Evolutionary conservation across 2,113 vertebrate species (phyloP).

Genomic region (Muntiacus reevesi): DNA sequence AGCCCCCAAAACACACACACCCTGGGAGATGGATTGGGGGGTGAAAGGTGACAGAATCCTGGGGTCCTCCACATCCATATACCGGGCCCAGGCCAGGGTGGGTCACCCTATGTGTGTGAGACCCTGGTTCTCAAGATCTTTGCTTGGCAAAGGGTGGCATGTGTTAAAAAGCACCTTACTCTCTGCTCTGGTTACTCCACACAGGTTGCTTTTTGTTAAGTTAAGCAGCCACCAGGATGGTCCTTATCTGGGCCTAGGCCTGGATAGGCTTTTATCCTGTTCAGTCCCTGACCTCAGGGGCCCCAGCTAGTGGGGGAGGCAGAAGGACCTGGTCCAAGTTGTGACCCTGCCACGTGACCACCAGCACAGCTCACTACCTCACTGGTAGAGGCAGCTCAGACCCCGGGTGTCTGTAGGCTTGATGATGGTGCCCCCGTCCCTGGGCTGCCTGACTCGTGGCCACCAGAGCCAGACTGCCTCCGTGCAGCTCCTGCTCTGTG

Average conservation of each 20-base stretch:
- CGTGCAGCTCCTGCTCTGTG: not conserved
- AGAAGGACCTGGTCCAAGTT: not conserved
- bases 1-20: not conserved
- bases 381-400: not conserved
- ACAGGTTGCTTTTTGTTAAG: not conserved
- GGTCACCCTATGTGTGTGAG: not conserved
- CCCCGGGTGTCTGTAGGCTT: not conserved
- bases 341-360: not conserved
- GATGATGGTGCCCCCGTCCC: not conserved
- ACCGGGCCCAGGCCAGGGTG: not conserved
- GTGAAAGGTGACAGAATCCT: not conserved
- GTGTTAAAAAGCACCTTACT: not conserved
- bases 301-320: not conserved
- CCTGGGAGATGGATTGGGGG: not conserved
- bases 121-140: not conserved
- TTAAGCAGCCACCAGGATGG: not conserved
- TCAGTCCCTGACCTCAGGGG: not conserved
- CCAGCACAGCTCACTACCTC: not conserved
- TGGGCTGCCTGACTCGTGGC: accelerated
- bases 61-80: not conserved
- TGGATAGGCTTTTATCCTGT: not conserved
- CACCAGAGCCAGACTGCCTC: not conserved
- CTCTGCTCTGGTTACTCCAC: not conserved
- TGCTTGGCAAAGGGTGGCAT: not conserved
- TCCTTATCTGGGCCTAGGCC: not conserved